Conservation (phyloP, 53 echinoderm and acorn worm genomes). For the Arbacia lixula region DNA sequence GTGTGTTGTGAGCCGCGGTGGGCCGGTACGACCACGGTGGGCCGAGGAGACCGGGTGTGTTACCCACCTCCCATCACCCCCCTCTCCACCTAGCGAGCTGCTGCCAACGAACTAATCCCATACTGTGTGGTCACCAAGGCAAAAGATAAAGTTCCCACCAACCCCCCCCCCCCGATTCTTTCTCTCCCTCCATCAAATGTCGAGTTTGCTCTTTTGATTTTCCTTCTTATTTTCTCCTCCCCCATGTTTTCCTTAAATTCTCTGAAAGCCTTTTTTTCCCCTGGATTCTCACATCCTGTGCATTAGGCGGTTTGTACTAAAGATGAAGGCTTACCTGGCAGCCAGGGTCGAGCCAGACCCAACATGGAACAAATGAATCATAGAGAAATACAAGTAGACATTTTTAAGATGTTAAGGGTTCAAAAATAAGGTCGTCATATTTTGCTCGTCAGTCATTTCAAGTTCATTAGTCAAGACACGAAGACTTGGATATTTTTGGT, state of each 20-base stretch:
- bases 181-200: background rate
- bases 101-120: conserved; percentile 3
- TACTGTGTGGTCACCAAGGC: background rate
- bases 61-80: conserved; percentile 3
- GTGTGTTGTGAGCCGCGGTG: background rate
- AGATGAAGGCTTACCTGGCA: conserved; percentile 15
- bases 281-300: background rate
- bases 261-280: background rate
- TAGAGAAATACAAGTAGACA: background rate
- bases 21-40: background rate
- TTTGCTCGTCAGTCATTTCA: conserved; percentile 23
- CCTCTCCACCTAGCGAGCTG: background rate
- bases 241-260: background rate
- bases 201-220: conserved; percentile 51
- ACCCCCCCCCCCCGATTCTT: background rate
- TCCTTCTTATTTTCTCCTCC: conserved; percentile 33
- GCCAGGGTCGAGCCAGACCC: background rate
- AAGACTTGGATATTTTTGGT: conserved; percentile 41
- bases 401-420: conserved; percentile 27
- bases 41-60: background rate
- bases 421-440: conserved; percentile 17
- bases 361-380: background rate
- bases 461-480: conserved; percentile 26
- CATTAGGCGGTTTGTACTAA: conserved; percentile 42
- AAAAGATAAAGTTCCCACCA: background rate